Evolutionary conservation across 1,140 invertebrate genomes (phyloP), one percentile per base, ranked within the genome.

Genomic region (Drosophila pandora): DNA sequence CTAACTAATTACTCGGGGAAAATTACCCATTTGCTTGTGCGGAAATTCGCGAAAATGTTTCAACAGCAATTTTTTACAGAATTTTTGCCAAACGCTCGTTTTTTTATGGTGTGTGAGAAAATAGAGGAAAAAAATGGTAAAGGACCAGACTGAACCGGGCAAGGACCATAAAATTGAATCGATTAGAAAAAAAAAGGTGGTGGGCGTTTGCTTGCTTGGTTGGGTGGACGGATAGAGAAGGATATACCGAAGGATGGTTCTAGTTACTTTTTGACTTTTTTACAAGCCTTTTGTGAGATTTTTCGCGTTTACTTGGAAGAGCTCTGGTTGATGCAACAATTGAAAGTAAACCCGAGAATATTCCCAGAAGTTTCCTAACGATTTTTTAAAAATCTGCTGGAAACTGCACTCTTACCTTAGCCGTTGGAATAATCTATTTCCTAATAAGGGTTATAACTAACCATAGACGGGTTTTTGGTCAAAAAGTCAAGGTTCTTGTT

Each of bases 161-260:
- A 72, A 71, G 68, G 82, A 68, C 69, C 82, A 76, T 87, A 88
- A 88, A 88, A 88, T 62, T 76, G 83, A 88, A 88, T 79, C 83
- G 83, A 88, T 88, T 88, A 88, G 71, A 88, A 72, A 73, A 72
- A 72, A 67, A 76, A 58, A 21, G 32, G 37, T 28, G 54, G 30
- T 39, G 34, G 45, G 43, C 10, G 21, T 25, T 34, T 34, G 54
- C 30, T 39, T 37, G 45, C 39, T n/a, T 50, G 50, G 76, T 68
- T 56, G 61, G 55, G 23, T 7, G 8, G 4, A 39, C 12, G 13
- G 34, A 37, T n/a, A 37, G 34, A 43, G 41, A 43, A 21, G 41
- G 37, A 37, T 32, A 23, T 53, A 45, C 34, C 52, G 47, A 54
- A 58, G 62, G 50, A 69, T 56, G 81, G 72, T 76, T 85, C 81